Percentiles rank a stretch among this genome's conserved stretches.
Conservation (phyloP, 2,113 vertebrate species). For the Stigmatopora nigra region DNA sequence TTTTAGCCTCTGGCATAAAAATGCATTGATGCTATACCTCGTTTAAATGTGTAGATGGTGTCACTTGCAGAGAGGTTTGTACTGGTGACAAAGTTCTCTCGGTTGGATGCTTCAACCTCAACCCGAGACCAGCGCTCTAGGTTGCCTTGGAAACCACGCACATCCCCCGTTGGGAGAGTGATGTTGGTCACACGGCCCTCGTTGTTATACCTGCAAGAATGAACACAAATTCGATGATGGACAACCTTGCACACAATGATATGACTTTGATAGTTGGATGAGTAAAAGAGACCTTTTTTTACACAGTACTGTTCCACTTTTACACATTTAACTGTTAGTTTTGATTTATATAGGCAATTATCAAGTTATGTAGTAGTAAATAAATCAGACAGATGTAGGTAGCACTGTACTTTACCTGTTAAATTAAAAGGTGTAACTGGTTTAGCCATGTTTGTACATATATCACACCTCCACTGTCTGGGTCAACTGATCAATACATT, state of each 20-base stretch:
- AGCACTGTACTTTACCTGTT: constrained; percentile 14
- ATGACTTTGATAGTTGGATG: constrained; percentile 1
- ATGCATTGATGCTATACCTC: constrained; percentile 69
- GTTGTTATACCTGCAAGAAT: constrained; percentile 77
- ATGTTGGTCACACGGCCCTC: constrained; percentile 89
- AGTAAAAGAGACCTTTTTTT: background rate
- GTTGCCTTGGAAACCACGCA: constrained; percentile 87
- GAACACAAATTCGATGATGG: constrained; percentile 16
- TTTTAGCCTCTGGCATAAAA: background rate
- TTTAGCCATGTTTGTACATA: too few species aligned
- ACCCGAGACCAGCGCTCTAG: constrained; percentile 85
- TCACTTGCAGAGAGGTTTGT: constrained; percentile 90
- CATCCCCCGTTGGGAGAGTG: constrained; percentile 88
- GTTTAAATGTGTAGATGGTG: constrained; percentile 87
- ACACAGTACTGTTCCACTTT: background rate
- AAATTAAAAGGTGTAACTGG: constrained; percentile 3
- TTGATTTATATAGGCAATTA: constrained; percentile 69
- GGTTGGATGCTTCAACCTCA: constrained; percentile 82
- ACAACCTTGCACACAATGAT: constrained; percentile 5
- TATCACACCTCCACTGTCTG: too few species aligned
- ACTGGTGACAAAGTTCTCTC: constrained; percentile 84
- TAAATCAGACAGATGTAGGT: constrained; percentile 51
- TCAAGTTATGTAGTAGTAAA: constrained; percentile 56
- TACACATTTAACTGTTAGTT: constrained; percentile 44
- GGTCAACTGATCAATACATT: too few species aligned